phyloP scores from a whole-genome alignment of 2,113 vertebrate genomes.

The Mobula hypostoma region DNA sequence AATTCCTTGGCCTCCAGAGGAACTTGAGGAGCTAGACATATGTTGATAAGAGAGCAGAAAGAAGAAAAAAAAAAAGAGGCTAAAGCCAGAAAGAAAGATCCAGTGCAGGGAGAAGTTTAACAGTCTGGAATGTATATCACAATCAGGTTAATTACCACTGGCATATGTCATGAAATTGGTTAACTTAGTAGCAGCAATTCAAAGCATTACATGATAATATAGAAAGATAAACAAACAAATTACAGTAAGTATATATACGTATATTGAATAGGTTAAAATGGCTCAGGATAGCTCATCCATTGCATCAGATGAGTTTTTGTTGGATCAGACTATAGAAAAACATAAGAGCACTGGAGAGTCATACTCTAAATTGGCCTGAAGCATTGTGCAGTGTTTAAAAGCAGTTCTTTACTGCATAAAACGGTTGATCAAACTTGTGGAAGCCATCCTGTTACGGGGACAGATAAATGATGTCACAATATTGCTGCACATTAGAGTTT shows the following conservation, averaged over 20 bases:
- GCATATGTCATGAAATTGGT: too few species aligned
- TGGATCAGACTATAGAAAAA: background rate
- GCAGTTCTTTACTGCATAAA: background rate
- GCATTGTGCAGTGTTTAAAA: background rate
- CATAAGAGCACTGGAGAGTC: background rate
- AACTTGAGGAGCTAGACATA: background rate
- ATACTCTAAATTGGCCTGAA: background rate
- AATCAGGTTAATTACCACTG: too few species aligned
- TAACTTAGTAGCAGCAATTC: too few species aligned
- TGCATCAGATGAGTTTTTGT: background rate
- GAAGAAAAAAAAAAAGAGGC: background rate
- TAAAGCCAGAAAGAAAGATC: background rate
- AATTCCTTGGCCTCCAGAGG: background rate
- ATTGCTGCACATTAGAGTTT: background rate
- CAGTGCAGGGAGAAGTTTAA: background rate
- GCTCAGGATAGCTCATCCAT: background rate
- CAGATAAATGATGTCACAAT: background rate
- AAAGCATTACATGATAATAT: too few species aligned
- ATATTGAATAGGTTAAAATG: too few species aligned
- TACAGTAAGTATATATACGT: too few species aligned
- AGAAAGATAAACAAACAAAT: too few species aligned
- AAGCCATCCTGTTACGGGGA: background rate
- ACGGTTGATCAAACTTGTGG: background rate
- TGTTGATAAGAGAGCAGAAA: background rate
- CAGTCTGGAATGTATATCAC: background rate